Percentiles rank a stretch among this genome's conserved stretches.
Conservation (phyloP, 2,113 vertebrate genomes). For the Tragelaphus buxtoni region DNA sequence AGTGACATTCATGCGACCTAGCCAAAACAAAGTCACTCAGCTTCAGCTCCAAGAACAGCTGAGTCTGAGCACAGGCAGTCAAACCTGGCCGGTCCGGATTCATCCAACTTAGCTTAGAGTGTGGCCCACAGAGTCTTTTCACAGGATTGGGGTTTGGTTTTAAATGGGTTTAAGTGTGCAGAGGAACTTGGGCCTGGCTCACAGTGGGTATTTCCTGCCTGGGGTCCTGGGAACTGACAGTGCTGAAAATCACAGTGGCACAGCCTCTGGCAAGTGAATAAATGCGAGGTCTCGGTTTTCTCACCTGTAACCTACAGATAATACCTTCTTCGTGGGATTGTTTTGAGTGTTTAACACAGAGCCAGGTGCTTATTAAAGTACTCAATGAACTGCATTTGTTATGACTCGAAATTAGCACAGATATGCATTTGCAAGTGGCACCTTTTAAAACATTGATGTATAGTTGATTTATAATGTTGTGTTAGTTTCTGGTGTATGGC, state of each 20-base stretch:
- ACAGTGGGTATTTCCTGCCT: neutral
- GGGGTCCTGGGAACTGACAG: neutral
- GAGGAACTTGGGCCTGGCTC: neutral
- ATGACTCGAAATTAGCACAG: neutral
- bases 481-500: neutral
- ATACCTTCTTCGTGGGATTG: neutral
- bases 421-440: neutral
- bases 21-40: neutral
- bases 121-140: neutral
- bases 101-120: neutral
- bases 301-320: neutral
- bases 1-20: too few species aligned
- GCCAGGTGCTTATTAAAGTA: neutral
- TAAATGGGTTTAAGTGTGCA: neutral
- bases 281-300: neutral
- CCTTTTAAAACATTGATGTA: neutral
- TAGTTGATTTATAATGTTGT: neutral
- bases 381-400: neutral
- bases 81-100: neutral
- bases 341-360: neutral
- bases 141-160: neutral
- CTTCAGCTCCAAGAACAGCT: neutral
- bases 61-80: neutral
- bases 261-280: neutral
- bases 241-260: neutral